Conservation (phyloP, 2,888 invertebrate genomes). For the Metopia argyrocephala region DNA sequence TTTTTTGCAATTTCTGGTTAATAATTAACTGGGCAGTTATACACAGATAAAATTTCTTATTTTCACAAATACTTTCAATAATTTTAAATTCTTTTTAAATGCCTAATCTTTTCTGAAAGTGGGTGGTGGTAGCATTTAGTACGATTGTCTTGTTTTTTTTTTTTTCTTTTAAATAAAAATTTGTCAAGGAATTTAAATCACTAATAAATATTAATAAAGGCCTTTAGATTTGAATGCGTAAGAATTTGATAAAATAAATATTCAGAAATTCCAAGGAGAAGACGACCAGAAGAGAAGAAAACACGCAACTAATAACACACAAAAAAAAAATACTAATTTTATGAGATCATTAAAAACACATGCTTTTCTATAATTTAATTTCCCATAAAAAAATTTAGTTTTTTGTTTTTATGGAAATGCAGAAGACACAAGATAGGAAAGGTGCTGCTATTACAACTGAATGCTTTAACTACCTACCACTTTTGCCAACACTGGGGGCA, state of each 20-base stretch:
- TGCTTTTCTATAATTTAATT: conserved; percentile 16
- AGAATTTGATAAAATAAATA: conserved; percentile 36
- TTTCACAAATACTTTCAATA: no score
- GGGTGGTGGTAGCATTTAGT: background rate
- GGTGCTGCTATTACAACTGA: no score
- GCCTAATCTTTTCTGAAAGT: no score
- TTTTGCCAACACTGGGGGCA: conserved; percentile 94
- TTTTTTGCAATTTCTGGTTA: no score
- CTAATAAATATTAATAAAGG: conserved; percentile 21
- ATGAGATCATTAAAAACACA: conserved; percentile 47
- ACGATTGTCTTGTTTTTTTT: background rate
- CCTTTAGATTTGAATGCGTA: background rate
- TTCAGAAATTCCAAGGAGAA: background rate
- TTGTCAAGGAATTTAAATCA: conserved; percentile 12
- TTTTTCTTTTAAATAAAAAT: background rate
- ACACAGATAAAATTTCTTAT: no score
- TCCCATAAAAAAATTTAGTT: background rate
- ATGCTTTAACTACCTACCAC: conserved; percentile 88
- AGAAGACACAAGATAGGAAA: no score
- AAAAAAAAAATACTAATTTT: conserved; percentile 37
- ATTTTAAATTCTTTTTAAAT: no score
- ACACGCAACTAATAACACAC: background rate
- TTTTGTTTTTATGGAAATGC: no score
- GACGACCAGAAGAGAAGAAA: background rate
- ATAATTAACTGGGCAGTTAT: no score